phyloP scores from a whole-genome alignment of 2,888 invertebrate genomes.

The Drosophila pseudotalamancana region DNA sequence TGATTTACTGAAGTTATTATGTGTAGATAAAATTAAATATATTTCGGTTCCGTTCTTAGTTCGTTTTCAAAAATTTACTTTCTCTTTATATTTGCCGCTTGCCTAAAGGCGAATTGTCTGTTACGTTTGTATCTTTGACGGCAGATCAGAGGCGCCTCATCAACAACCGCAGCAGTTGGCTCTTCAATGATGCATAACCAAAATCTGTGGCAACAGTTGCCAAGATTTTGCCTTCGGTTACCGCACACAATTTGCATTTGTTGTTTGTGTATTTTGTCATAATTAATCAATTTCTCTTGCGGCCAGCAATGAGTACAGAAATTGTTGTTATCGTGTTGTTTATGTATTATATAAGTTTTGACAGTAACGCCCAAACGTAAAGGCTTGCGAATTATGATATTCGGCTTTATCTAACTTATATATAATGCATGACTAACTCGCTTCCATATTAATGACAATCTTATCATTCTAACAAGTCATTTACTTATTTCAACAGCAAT shows the following conservation, averaged over 20 bases:
- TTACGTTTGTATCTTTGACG: conserved; percentile 18
- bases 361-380: conserved; percentile 1
- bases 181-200: conserved; percentile 53
- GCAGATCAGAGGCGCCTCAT: conserved; percentile 4
- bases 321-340: conserved; percentile 17
- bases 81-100: background rate
- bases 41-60: too few relatives aligned
- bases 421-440: conserved; percentile 2
- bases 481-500: conserved; percentile 23
- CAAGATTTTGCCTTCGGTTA: conserved; percentile 32
- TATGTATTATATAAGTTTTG: conserved; percentile 2
- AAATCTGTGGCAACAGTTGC: conserved; percentile 29
- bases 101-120: conserved; percentile 13
- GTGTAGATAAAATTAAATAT: background rate
- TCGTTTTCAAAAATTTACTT: background rate
- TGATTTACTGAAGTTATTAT: too few relatives aligned
- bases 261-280: conserved; percentile 33
- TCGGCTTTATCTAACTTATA: conserved; percentile 7
- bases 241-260: conserved; percentile 43
- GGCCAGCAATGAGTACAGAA: conserved; percentile 9
- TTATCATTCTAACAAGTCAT: conserved; percentile 46
- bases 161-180: conserved; percentile 4
- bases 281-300: conserved; percentile 30
- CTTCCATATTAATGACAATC: conserved; percentile 38
- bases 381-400: conserved; percentile 1